Conservation (phyloP, 2,888 invertebrate species). For the Xestia c-nigrum region DNA sequence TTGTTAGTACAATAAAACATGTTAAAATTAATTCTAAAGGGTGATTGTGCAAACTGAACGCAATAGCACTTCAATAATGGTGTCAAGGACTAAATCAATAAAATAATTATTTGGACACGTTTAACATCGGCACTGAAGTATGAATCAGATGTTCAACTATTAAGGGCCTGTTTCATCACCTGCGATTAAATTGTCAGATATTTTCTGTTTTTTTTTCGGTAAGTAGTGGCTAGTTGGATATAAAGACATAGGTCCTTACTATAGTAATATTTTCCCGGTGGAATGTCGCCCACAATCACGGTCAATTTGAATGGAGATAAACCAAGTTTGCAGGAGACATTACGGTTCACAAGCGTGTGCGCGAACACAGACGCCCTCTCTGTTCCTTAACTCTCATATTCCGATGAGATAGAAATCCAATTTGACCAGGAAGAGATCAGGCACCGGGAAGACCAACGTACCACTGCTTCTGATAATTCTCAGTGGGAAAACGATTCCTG, state of each 20-base stretch:
- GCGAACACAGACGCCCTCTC: neutral
- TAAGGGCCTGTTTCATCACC: neutral
- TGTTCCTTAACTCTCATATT: neutral
- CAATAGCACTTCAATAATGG: slow-evolving; percentile 12
- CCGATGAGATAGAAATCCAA: neutral
- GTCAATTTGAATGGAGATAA: neutral
- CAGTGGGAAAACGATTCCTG: neutral
- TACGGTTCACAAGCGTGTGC: neutral
- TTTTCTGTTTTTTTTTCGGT: too few relatives aligned
- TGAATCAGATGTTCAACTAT: neutral
- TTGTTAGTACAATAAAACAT: neutral
- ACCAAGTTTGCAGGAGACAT: neutral
- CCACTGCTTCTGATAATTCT: neutral
- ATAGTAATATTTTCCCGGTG: neutral
- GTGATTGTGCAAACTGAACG: slow-evolving; percentile 23
- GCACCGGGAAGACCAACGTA: neutral
- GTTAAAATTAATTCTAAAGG: slow-evolving; percentile 7
- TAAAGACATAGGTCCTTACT: too few relatives aligned
- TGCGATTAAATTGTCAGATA: too few relatives aligned
- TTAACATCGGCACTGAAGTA: neutral
- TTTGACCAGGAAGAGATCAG: neutral
- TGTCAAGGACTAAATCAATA: slow-evolving; percentile 46
- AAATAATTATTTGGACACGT: slow-evolving; percentile 19
- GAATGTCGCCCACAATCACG: neutral
- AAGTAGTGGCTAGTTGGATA: too few relatives aligned